Percentiles rank a stretch among this genome's conserved stretches.
These are phyloP conservation scores for Galbula dea DNA, from an alignment of 2,113 vertebrate species.

Conservation along the genomic window DNA sequence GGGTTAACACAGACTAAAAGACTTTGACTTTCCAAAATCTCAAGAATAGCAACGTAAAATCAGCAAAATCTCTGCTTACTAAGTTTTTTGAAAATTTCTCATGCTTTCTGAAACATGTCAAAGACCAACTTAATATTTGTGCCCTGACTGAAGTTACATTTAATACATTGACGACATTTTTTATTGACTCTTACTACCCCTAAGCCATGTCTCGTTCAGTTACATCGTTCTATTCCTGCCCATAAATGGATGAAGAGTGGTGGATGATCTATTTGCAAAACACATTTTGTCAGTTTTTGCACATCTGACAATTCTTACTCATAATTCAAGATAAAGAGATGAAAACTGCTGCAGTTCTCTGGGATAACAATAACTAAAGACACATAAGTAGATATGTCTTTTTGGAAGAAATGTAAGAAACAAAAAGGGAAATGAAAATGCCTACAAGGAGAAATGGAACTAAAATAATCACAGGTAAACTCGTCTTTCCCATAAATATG, in stretches of 20 bases:
- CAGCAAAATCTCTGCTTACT: background rate
- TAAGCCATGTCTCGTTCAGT: background rate
- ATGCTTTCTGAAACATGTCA: background rate
- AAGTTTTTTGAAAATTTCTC: background rate
- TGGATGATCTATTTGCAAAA: slow-evolving; percentile 25
- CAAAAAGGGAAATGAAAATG: background rate
- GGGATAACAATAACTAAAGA: slow-evolving; percentile 6
- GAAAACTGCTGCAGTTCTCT: slow-evolving; percentile 35
- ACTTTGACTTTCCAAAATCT: background rate
- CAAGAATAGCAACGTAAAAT: background rate
- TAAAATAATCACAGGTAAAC: background rate
- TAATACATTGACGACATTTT: background rate
- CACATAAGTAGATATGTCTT: background rate
- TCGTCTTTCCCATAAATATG: background rate
- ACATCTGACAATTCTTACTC: slow-evolving; percentile 54
- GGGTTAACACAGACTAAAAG: background rate
- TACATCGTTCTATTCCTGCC: background rate
- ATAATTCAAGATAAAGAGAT: slow-evolving; percentile 42
- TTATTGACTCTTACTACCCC: background rate
- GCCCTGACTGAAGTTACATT: background rate
- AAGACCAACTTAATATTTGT: background rate
- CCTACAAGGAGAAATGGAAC: background rate
- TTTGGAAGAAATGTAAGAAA: background rate
- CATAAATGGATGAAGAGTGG: background rate
- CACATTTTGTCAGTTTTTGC: slow-evolving; percentile 35